Conservation (phyloP, 1,140 invertebrate genomes). For the Neodiprion virginianus region DNA sequence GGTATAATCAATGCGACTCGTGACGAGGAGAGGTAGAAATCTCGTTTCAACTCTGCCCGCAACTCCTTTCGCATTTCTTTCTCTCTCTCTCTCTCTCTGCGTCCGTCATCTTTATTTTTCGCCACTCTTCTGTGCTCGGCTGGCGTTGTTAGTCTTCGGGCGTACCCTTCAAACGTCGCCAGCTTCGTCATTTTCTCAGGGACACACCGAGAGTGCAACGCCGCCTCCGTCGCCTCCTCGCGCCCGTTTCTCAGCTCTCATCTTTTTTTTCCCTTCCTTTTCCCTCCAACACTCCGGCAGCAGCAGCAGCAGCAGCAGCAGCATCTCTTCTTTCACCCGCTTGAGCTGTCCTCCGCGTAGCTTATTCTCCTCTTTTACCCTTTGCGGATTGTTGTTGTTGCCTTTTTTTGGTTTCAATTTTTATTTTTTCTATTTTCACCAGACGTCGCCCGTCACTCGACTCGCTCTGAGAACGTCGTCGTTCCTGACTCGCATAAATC, state of each 20-base stretch:
- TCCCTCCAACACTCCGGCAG: neutral
- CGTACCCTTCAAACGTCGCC: neutral
- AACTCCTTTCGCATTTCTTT: neutral
- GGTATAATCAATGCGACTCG: too few relatives aligned
- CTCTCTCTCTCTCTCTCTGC: slow-evolving; percentile 17
- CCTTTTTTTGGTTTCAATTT: too few relatives aligned
- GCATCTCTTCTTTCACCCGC: neutral
- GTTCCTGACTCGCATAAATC: slow-evolving; percentile 5
- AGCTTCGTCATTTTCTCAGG: neutral
- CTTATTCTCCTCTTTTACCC: slow-evolving; percentile 1
- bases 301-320: neutral
- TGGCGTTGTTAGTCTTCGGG: neutral
- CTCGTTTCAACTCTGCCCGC: neutral
- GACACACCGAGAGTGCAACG: neutral
- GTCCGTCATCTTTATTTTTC: slow-evolving; percentile 27
- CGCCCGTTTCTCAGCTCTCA: neutral
- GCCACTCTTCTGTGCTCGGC: slow-evolving; percentile 22
- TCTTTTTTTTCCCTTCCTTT: slow-evolving; percentile 4
- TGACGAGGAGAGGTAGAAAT: neutral
- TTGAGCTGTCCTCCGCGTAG: neutral
- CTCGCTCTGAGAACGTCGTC: neutral
- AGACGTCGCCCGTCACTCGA: neutral
- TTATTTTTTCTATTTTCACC: neutral
- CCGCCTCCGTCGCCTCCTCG: neutral
- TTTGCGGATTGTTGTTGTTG: neutral